A percentile compares a stretch with the other conserved stretches of the same genome.
Conservation (phyloP, 2,888 invertebrate genomes). For the Protodeltote pygarga region DNA sequence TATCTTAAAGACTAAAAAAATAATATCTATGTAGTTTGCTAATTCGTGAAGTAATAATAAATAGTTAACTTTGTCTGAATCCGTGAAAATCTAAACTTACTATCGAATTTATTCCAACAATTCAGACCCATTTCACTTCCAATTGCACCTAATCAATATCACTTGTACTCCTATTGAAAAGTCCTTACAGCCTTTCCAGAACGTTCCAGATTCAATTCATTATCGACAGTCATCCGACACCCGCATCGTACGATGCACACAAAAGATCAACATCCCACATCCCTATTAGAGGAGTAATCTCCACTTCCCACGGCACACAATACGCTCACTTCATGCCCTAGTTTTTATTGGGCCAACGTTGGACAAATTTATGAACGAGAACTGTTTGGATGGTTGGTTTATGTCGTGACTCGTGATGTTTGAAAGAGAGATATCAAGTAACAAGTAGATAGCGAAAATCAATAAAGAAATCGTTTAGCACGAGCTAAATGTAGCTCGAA, state of each 20-base stretch:
- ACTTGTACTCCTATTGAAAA: neutral
- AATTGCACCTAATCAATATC: neutral
- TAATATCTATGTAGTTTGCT: no score
- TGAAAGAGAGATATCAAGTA: no score
- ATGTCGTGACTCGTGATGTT: neutral
- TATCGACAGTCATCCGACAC: slow-evolving; percentile 32
- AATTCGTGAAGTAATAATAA: no score
- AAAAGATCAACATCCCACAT: slow-evolving; percentile 58
- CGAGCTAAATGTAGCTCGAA: no score
- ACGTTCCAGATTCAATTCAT: slow-evolving; percentile 29
- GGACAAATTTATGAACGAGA: slow-evolving; percentile 20
- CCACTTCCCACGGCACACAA: slow-evolving; percentile 50
- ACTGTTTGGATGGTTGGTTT: slow-evolving; percentile 22
- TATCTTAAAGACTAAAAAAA: no score
- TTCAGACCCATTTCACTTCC: neutral
- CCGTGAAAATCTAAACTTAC: no score
- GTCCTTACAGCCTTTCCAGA: slow-evolving; percentile 6
- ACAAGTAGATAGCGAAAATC: no score
- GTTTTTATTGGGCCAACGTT: slow-evolving; percentile 28
- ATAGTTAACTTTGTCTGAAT: no score
- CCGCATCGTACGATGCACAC: slow-evolving; percentile 55
- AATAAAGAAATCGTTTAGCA: no score
- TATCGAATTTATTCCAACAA: no score
- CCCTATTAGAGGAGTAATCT: slow-evolving; percentile 57
- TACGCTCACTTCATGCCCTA: slow-evolving; percentile 34